These are phyloP conservation scores for Antennarius maculatus DNA, from an alignment of 2,797 vertebrate species.

Conservation along the genomic window DNA sequence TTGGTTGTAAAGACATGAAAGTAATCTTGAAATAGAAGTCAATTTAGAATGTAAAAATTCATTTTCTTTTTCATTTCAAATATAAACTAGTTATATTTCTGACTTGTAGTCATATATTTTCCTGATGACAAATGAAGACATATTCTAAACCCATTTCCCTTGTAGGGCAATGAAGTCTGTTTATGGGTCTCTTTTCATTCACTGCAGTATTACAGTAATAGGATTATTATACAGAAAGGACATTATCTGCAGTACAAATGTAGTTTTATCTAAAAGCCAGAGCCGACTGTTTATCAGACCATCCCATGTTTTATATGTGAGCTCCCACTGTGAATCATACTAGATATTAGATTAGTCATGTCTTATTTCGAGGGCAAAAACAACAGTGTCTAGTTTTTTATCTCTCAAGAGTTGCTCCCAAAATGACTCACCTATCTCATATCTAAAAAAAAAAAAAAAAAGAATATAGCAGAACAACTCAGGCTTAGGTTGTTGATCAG, in stretches of 20 bases:
- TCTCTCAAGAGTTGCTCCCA: constrained; percentile 19
- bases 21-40: neutral
- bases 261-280: constrained; percentile 16
- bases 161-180: neutral
- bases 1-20: no score
- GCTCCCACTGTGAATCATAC: constrained; percentile 46
- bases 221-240: constrained; percentile 6
- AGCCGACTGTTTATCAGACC: constrained; percentile 42
- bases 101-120: neutral
- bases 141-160: neutral
- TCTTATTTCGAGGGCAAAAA: constrained; percentile 29
- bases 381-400: constrained; percentile 31
- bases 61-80: no score
- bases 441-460: constrained; percentile 13
- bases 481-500: constrained; percentile 20
- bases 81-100: neutral
- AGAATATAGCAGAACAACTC: constrained; percentile 9
- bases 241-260: constrained; percentile 18
- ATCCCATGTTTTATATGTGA: constrained; percentile 31
- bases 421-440: constrained; percentile 18
- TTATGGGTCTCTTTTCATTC: constrained; percentile 12
- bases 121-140: neutral
- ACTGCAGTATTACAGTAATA: constrained; percentile 2
- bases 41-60: neutral
- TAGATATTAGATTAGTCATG: constrained; percentile 49